These are phyloP conservation scores for Hemistola chrysoprasaria DNA, from an alignment of 2,888 invertebrate genomes.

Conservation along the genomic window DNA sequence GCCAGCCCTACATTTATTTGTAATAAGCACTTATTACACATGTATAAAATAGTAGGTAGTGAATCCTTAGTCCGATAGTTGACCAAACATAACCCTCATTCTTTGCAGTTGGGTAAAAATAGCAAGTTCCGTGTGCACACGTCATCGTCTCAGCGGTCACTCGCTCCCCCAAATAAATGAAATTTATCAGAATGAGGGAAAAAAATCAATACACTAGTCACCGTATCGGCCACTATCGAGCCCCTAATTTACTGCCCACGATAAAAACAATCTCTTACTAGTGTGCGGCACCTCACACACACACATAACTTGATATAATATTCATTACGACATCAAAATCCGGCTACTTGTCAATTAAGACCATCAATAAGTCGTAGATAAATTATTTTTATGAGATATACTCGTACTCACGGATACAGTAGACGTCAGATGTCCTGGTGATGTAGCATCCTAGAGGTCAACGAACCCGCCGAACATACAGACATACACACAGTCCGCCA, in stretches of 20 bases:
- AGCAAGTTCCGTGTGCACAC: conserved; percentile 2
- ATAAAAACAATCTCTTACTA: conserved; percentile 68
- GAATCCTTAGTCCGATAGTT: not conserved
- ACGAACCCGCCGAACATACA: conserved; percentile 61
- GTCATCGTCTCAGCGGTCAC: conserved; percentile 43
- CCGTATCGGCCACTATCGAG: conserved; percentile 72
- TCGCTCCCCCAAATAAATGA: conserved; percentile 79
- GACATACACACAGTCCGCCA: conserved; percentile 74
- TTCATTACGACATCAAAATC: conserved; percentile 58
- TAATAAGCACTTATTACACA: too few species aligned
- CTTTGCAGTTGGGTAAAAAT: too few species aligned
- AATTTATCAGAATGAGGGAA: conserved; percentile 82
- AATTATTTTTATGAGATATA: conserved; percentile 7
- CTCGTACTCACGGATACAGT: conserved; percentile 70
- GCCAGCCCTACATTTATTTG: too few species aligned
- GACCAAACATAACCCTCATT: too few species aligned
- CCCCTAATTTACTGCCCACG: conserved; percentile 75
- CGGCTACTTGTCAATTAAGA: conserved; percentile 53
- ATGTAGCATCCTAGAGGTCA: conserved; percentile 76
- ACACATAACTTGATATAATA: conserved; percentile 50
- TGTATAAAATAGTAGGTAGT: too few species aligned
- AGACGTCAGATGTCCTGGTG: conserved; percentile 77
- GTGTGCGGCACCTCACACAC: conserved; percentile 47
- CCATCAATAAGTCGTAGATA: conserved; percentile 58
- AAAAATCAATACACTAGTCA: conserved; percentile 78